These are phyloP conservation scores for Benthosema pterotum DNA, from an alignment of 2,797 vertebrate species.

Conservation along the genomic window DNA sequence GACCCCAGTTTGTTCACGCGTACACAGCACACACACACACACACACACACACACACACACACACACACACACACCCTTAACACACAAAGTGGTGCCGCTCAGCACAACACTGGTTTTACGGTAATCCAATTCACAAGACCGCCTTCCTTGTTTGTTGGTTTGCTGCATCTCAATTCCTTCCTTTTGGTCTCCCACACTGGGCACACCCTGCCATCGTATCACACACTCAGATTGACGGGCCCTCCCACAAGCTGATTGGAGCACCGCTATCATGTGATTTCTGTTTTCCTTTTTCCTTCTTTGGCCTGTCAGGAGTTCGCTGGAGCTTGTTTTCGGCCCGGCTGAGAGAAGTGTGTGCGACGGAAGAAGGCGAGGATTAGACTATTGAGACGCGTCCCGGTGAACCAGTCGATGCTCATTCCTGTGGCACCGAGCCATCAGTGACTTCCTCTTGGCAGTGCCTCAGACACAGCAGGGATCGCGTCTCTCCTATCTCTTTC, in stretches of 20 bases:
- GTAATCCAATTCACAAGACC: neutral
- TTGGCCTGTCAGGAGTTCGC: neutral
- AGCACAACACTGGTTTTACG: constrained; percentile 2
- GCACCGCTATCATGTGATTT: neutral
- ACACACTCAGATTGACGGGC: too few relatives aligned
- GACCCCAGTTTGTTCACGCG: neutral
- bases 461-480: constrained; percentile 6
- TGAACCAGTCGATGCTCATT: constrained; percentile 20
- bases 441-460: constrained; percentile 33
- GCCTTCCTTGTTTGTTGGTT: neutral
- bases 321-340: neutral
- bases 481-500: constrained; percentile 3
- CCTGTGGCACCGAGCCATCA: neutral
- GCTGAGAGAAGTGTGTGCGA: neutral
- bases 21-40: constrained; percentile 11
- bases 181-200: neutral
- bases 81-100: neutral
- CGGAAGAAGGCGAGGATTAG: neutral
- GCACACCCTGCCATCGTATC: too few relatives aligned
- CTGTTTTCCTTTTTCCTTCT: neutral
- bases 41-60: too few relatives aligned
- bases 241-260: too few relatives aligned
- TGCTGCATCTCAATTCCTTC: constrained; percentile 7
- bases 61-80: constrained; percentile 17
- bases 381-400: constrained; percentile 4